Evolutionary conservation across 2,797 vertebrate genomes (phyloP), one percentile per base, ranked within the genome.

Genomic region (Eremophila alpestris): DNA sequence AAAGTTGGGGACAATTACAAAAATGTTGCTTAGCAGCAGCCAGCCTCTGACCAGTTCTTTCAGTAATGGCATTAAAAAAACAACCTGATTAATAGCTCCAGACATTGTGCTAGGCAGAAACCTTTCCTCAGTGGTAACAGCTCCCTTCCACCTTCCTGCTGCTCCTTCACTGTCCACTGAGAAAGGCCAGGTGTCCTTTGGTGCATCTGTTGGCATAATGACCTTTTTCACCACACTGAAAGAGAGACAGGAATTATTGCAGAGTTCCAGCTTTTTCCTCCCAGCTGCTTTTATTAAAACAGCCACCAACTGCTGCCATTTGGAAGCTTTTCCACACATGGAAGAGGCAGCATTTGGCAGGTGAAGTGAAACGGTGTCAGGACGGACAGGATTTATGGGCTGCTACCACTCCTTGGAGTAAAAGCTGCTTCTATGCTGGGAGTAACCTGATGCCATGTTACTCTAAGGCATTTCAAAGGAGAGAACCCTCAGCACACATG

Each of bases 181-280:
- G 98, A 97, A 99, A 99, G 86, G 99, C 99, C 91, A 99, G 98
- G 84, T 99, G 99, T 95, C 99, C 99, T 98, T 99, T 99, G 89
- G 99, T 99, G 97, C 99, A 99, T 98, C 99, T 99, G 98, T 99
- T 99, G 97, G 99, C 99, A 63, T 99, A 99, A 97, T 99, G 99
- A 95, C 99, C 99, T 97, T 99, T 99, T 97, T 99, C 99, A 58
- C 99, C 99, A 96, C 99, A 99, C 99, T 99, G 64, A 86, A 89
- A 94, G 87, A 95, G 45, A 92, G 67, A 82, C 26, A 74, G 64
- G 36, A 90, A 55, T 93, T 88, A 86, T 23, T 83, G 67, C 19
- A 54, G 17, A 29, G 29, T 29, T 46, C 16, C 20, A 80, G 36
- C 11, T 67, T 40, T 41, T 82, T 34, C 32, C 63, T 69, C 56